Evolutionary conservation across 2,888 invertebrate genomes (phyloP).

Genomic region (Nymphalis polychloros): DNA sequence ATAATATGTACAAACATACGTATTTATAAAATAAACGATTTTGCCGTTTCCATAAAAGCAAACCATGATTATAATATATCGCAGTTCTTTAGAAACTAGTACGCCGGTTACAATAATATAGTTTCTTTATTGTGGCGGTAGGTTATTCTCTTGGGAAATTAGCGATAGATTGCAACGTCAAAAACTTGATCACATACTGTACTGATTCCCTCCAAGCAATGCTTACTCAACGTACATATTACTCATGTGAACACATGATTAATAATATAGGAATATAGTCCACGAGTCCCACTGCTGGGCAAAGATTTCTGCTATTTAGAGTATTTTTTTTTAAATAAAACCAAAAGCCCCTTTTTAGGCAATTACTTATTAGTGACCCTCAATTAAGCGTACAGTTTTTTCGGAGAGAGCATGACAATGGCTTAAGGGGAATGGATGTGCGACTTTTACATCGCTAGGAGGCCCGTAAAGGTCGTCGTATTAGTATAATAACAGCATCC

Average conservation of each 20-base stretch:
- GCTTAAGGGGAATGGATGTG: too few species aligned
- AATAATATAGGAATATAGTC: too few species aligned
- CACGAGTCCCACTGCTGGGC: too few species aligned
- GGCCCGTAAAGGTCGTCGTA: too few species aligned
- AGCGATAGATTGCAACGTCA: constrained; percentile 75
- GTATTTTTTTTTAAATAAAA: too few species aligned
- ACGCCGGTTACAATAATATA: constrained; percentile 64
- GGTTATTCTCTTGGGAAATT: constrained; percentile 75
- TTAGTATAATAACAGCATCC: too few species aligned
- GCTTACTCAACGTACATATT: constrained; percentile 53
- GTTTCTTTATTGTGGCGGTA: constrained; percentile 74
- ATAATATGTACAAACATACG: neutral
- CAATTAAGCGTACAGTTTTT: too few species aligned
- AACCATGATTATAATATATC: constrained; percentile 23
- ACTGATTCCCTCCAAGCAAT: constrained; percentile 62
- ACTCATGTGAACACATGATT: constrained; percentile 28
- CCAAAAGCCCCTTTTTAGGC: too few species aligned
- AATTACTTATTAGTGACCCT: too few species aligned
- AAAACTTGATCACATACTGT: constrained; percentile 76
- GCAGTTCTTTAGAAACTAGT: constrained; percentile 35
- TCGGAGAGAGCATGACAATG: too few species aligned
- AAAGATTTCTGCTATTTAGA: too few species aligned
- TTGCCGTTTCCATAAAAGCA: constrained; percentile 9
- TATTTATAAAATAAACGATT: neutral
- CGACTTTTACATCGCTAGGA: too few species aligned